Evolutionary conservation across 2,888 invertebrate species (phyloP), one percentile per base, ranked within the genome.

Genomic region (Trisateles emortualis): DNA sequence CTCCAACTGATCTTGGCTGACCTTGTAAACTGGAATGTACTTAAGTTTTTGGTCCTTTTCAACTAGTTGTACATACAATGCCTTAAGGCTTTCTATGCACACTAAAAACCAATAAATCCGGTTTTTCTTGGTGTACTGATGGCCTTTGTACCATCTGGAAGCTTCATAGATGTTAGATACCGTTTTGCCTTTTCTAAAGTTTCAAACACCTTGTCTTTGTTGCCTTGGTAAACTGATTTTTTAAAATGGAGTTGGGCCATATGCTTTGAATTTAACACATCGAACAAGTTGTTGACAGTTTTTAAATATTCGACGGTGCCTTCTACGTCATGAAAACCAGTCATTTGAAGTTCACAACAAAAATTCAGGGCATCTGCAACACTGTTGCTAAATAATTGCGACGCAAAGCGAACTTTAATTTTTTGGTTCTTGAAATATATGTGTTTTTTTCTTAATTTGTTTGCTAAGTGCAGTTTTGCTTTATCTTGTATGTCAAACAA

Each of bases 361-460:
- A 57, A 59, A 2, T 4, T 14, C 6, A 63, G 8, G 9, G 56
- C 63, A 48, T 51, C 47, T n/a, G 49, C 53, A n/a, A 63, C 59
- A 41, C 51, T 52, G 2, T 52, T 29, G 6, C 56, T 57, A 17
- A 63, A 46, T 10, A 59, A 32, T 22, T 60, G 56, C 1, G 54
- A 41, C 1, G 54, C 59, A 1, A 63, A 43, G 0, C 24, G 17
- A 0, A 63, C 59, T 41, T 63, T 60, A 40, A 63, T 63, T 54
- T 57, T 52, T 29, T 63, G 43, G 10, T 58, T 58, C 13, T 57
- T 24, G 30, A 40, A 52, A 16, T 2, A 19, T 3, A 41, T 33
- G 16, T 48, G 48, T 1, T 16, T 9, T 17, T 38, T 17, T 16
- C 52, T 14, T 10, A 62, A 32, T 42, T 56, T 52, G 10, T 56